Percentiles rank a stretch among this genome's conserved stretches.
These are phyloP conservation scores for Deroplatys truncata DNA, from an alignment of 2,888 invertebrate species.

Conservation along the genomic window DNA sequence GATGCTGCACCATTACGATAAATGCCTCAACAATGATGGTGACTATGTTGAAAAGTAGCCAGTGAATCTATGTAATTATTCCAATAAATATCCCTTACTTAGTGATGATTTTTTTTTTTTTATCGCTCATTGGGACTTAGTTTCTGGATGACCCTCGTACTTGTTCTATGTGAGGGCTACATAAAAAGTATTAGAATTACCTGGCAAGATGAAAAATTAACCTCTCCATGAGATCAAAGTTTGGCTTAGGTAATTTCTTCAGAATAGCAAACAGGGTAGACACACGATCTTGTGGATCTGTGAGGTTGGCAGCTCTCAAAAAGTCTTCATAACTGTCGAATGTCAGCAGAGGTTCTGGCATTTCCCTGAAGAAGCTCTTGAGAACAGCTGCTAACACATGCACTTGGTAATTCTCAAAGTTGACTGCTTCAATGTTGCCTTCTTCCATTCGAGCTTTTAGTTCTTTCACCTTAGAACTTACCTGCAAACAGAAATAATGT, in stretches of 20 bases:
- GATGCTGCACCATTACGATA: no score
- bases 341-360: conserved; percentile 89
- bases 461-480: conserved; percentile 69
- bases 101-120: no score
- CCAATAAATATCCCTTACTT: no score
- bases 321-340: conserved; percentile 94
- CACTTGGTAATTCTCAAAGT: conserved; percentile 76
- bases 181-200: conserved; percentile 37
- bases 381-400: conserved; percentile 87
- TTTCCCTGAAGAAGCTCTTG: conserved; percentile 85
- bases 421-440: conserved; percentile 63
- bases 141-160: no score
- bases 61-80: no score
- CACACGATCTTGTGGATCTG: conserved; percentile 75
- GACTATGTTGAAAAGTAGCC: no score
- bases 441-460: conserved; percentile 72
- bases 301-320: conserved; percentile 80
- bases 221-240: conserved; percentile 87
- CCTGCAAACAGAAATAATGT: conserved; percentile 30
- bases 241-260: conserved; percentile 82
- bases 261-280: conserved; percentile 81
- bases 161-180: no score
- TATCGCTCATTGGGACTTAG: no score
- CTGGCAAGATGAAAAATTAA: conserved; percentile 86
- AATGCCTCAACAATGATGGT: no score